A percentile compares a stretch with the other conserved stretches of the same genome.
Conservation (phyloP, 2,797 vertebrate species). For the Kryptopterus vitreolus region DNA sequence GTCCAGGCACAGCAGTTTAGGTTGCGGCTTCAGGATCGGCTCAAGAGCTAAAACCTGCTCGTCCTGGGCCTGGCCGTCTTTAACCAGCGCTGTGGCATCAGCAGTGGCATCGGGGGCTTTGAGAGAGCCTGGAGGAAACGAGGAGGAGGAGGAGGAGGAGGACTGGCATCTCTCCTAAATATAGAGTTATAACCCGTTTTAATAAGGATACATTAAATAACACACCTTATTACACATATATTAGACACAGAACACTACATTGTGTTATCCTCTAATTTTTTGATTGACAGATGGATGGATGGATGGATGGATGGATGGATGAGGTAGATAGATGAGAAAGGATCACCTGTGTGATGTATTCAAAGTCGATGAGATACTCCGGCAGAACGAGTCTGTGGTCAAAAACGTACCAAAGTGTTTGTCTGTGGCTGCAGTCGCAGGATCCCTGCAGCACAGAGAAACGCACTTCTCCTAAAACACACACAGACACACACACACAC, state of each 20-base stretch:
- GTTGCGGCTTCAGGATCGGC: slow-evolving; percentile 70
- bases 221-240: too few species aligned
- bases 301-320: too few species aligned
- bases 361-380: slow-evolving; percentile 81
- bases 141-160: neutral
- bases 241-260: neutral
- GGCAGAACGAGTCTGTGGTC: slow-evolving; percentile 82
- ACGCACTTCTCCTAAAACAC: slow-evolving; percentile 28
- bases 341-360: slow-evolving; percentile 76
- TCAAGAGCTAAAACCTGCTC: slow-evolving; percentile 76
- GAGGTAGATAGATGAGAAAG: too few species aligned
- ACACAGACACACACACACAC: slow-evolving; percentile 34
- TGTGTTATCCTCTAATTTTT: neutral
- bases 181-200: neutral
- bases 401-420: slow-evolving; percentile 82
- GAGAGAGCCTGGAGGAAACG: neutral
- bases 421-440: slow-evolving; percentile 67
- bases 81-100: neutral
- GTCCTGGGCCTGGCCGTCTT: slow-evolving; percentile 61
- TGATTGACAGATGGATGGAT: too few species aligned
- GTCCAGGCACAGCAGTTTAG: slow-evolving; percentile 76
- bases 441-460: slow-evolving; percentile 54
- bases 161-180: slow-evolving; percentile 57
- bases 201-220: too few species aligned
- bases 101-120: slow-evolving; percentile 6